These are phyloP conservation scores for Ophion ellenae DNA, from an alignment of 2,888 invertebrate genomes.

Conservation along the genomic window DNA sequence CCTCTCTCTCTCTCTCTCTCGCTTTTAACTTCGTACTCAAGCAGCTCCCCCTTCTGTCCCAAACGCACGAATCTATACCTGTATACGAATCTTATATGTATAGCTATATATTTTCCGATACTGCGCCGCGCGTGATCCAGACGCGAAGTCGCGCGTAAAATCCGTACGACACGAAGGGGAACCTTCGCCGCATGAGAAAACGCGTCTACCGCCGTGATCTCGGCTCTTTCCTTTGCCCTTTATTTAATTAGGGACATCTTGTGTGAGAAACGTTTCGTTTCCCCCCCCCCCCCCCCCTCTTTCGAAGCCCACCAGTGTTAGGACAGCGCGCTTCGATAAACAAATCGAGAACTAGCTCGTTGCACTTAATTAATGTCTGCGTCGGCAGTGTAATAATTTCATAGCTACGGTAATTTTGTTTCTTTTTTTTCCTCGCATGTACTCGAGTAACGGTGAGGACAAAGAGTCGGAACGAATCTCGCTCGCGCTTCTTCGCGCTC, in stretches of 20 bases:
- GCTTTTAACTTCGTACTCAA: slow-evolving; percentile 44
- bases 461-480: not conserved
- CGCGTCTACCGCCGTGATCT: slow-evolving; percentile 17
- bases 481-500: not conserved
- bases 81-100: slow-evolving; percentile 2
- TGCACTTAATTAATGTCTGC: not conserved
- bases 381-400: not conserved
- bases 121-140: slow-evolving; percentile 52
- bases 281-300: too few relatives aligned
- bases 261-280: not conserved
- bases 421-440: not conserved
- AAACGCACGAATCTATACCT: slow-evolving; percentile 24
- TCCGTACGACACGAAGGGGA: slow-evolving; percentile 42
- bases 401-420: not conserved
- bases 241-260: slow-evolving; percentile 12
- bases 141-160: slow-evolving; percentile 58
- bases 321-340: not conserved
- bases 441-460: not conserved
- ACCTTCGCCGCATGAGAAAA: slow-evolving; percentile 44
- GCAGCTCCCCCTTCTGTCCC: slow-evolving; percentile 36
- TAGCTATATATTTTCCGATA: slow-evolving; percentile 40
- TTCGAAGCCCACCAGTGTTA: not conserved
- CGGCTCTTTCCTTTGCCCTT: slow-evolving; percentile 4
- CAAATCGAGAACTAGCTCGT: slow-evolving; percentile 8
- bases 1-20: slow-evolving; percentile 46